Conservation (phyloP, 2,113 vertebrate species). For the Tragelaphus imberbis region DNA sequence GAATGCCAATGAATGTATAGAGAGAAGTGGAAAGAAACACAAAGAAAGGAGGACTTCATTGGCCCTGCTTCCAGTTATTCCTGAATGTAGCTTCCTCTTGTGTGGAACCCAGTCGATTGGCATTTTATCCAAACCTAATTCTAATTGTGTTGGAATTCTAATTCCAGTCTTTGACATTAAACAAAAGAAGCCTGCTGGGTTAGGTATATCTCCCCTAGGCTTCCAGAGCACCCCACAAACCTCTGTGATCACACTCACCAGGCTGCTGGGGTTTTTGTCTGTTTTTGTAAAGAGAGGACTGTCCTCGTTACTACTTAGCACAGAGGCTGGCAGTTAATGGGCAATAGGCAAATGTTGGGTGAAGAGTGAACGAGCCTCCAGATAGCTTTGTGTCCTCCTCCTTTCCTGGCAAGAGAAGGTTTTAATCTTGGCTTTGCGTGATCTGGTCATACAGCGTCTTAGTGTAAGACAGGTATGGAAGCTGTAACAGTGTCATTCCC, state of each 20-base stretch:
- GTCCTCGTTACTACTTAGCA: background rate
- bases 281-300: background rate
- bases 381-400: background rate
- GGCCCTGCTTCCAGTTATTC: background rate
- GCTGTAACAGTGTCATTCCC: background rate
- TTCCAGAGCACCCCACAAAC: background rate
- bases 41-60: background rate
- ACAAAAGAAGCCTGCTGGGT: background rate
- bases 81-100: background rate
- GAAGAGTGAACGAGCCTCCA: background rate
- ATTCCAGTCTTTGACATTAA: background rate
- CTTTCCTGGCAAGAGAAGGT: background rate
- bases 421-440: background rate
- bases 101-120: background rate
- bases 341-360: background rate
- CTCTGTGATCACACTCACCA: background rate
- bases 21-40: background rate
- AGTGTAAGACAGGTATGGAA: background rate
- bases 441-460: background rate
- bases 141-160: background rate
- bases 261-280: background rate
- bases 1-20: background rate
- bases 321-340: background rate
- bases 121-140: background rate
- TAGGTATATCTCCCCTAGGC: background rate